Conservation (phyloP, 2,888 invertebrate species). For the Leucoma salicis region DNA sequence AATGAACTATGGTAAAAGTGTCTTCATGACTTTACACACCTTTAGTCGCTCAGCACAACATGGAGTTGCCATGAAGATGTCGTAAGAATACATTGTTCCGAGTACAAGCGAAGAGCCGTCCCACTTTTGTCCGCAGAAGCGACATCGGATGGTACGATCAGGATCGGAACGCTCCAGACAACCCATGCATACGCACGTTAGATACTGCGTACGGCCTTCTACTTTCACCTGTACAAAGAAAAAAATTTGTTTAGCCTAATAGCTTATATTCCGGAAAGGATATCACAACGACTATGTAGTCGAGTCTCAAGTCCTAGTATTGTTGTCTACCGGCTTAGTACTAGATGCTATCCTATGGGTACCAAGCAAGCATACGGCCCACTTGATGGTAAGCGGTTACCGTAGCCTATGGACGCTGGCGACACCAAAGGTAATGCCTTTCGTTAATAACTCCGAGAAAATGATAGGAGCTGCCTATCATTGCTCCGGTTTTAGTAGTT, state of each 20-base stretch:
- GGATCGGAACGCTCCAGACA: slow-evolving; percentile 93
- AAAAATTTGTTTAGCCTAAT: no score
- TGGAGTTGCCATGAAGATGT: slow-evolving; percentile 98
- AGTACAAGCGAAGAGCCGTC: slow-evolving; percentile 96
- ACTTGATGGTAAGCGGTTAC: no score
- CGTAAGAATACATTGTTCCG: slow-evolving; percentile 99
- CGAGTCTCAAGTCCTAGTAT: no score
- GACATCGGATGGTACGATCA: slow-evolving; percentile 89
- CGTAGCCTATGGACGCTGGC: no score
- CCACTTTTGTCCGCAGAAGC: slow-evolving; percentile 93
- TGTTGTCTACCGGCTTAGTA: no score
- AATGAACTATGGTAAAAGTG: no score
- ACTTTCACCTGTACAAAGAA: slow-evolving; percentile 88
- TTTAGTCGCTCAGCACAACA: slow-evolving; percentile 96
- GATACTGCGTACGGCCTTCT: slow-evolving; percentile 93
- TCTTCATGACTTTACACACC: slow-evolving; percentile 82
- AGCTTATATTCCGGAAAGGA: neutral
- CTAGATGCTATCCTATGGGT: no score
- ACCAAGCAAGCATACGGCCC: no score
- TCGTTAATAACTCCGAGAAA: no score
- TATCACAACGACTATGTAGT: neutral
- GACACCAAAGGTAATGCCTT: no score
- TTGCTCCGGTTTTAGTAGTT: no score
- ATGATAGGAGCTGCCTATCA: no score
- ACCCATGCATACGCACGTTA: slow-evolving; percentile 97